phyloP scores from a whole-genome alignment of 1,140 invertebrate species.

The Euura lappo region DNA sequence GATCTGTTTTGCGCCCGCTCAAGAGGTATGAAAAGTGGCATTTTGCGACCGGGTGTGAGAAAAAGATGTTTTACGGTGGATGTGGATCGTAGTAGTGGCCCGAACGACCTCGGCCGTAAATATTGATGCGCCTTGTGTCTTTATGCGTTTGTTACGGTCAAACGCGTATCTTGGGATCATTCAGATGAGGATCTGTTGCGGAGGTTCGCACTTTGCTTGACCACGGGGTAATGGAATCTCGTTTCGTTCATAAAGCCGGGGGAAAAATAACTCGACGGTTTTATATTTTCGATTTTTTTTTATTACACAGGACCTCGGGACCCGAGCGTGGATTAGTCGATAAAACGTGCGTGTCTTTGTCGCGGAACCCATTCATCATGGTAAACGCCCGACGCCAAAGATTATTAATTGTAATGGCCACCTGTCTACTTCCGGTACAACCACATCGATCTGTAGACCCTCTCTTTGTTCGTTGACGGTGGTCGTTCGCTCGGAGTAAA shows the following conservation, averaged over 20 bases:
- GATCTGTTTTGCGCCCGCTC: too few species aligned
- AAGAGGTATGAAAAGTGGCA: too few species aligned
- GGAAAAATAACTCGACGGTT: neutral
- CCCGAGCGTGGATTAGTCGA: neutral
- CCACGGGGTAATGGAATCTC: neutral
- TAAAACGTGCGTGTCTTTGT: neutral
- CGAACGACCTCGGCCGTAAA: neutral
- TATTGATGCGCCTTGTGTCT: neutral
- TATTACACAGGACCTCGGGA: neutral
- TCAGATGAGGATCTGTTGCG: too few species aligned
- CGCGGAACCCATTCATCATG: neutral
- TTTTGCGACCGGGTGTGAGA: too few species aligned
- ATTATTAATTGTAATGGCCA: slow-evolving; percentile 7
- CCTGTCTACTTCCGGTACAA: slow-evolving; percentile 6
- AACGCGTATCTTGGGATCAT: neutral
- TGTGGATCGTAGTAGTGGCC: too few species aligned
- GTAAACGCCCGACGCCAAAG: slow-evolving; percentile 1
- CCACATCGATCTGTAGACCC: neutral
- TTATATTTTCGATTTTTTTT: neutral
- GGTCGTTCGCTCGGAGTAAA: too few species aligned
- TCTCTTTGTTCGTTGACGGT: too few species aligned
- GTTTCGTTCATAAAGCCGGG: neutral
- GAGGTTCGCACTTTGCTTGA: neutral
- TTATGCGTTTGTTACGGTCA: slow-evolving; percentile 4
- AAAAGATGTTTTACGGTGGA: too few species aligned